Conservation (phyloP, 2,113 vertebrate genomes). For the Myotis yumanensis region DNA sequence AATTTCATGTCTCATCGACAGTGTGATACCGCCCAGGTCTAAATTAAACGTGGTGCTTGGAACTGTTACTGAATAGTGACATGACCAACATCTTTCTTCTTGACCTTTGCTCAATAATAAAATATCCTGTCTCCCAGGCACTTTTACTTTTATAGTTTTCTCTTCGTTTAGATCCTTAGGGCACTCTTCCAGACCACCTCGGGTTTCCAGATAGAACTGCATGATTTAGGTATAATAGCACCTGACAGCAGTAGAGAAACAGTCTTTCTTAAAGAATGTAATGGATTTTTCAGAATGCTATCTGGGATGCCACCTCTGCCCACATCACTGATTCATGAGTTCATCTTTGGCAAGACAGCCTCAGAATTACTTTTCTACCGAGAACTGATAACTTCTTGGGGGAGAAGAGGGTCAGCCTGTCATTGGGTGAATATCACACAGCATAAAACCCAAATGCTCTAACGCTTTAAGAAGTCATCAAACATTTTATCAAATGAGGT, state of each 20-base stretch:
- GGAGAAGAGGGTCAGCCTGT: constrained; percentile 77
- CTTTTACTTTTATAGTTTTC: constrained; percentile 59
- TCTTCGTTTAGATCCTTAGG: constrained; percentile 40
- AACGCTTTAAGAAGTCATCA: constrained; percentile 75
- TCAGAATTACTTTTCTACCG: constrained; percentile 82
- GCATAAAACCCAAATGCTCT: constrained; percentile 75
- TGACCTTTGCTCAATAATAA: constrained; percentile 65
- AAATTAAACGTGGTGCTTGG: constrained; percentile 54
- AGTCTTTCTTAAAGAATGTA: constrained; percentile 75
- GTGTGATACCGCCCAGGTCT: neutral
- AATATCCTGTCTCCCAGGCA: constrained; percentile 49
- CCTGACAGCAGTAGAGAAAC: constrained; percentile 68
- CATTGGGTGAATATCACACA: constrained; percentile 74
- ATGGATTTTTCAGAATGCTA: constrained; percentile 74
- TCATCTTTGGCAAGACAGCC: constrained; percentile 80
- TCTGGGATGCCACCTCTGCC: constrained; percentile 74
- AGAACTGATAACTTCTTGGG: constrained; percentile 80
- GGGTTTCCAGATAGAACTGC: constrained; percentile 69
- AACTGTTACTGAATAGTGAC: constrained; percentile 40
- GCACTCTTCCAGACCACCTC: constrained; percentile 57
- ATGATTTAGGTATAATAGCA: constrained; percentile 68
- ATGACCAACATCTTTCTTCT: constrained; percentile 43
- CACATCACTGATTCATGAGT: constrained; percentile 82
- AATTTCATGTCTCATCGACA: neutral
- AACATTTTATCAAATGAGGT: constrained; percentile 75